Evolutionary conservation across 2,888 invertebrate genomes (phyloP).

Genomic region (Beris chalybata): DNA sequence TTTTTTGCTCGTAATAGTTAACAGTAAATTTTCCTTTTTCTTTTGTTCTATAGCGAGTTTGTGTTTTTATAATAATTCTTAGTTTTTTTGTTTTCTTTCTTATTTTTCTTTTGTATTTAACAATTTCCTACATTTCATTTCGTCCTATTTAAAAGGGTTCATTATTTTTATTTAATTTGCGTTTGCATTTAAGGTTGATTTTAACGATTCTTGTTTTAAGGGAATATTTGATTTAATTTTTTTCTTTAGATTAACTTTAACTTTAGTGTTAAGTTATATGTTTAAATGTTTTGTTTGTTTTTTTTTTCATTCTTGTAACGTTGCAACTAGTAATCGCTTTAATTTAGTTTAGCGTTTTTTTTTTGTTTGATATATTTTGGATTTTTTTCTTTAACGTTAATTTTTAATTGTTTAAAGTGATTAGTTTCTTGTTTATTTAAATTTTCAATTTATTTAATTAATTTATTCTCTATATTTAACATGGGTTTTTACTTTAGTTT

Average conservation of each 20-base stretch:
- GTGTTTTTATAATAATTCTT: no score
- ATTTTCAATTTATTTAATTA: no score
- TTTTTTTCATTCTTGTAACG: background rate
- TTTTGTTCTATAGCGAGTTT: no score
- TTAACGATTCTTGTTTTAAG: constrained; percentile 10
- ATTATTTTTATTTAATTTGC: constrained; percentile 6
- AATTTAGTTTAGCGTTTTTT: constrained; percentile 1
- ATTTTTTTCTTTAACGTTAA: constrained; percentile 12
- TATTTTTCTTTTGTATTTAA: no score
- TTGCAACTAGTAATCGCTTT: background rate
- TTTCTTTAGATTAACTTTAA: constrained; percentile 19
- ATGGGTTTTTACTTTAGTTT: constrained; percentile 10
- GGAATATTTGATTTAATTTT: constrained; percentile 17
- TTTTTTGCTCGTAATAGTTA: no score
- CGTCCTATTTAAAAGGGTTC: no score
- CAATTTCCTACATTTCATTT: no score
- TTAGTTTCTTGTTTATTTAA: no score
- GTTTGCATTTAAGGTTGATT: constrained; percentile 1
- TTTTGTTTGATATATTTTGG: constrained; percentile 9
- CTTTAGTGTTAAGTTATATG: background rate
- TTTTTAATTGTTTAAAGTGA: constrained; percentile 7
- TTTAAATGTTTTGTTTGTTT: constrained; percentile 1
- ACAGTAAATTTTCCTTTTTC: no score
- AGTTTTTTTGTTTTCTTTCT: no score
- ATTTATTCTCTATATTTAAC: constrained; percentile 4